Evolutionary conservation across 1,140 invertebrate species (phyloP), one percentile per base, ranked within the genome.

Genomic region (Bombus breviceps): DNA sequence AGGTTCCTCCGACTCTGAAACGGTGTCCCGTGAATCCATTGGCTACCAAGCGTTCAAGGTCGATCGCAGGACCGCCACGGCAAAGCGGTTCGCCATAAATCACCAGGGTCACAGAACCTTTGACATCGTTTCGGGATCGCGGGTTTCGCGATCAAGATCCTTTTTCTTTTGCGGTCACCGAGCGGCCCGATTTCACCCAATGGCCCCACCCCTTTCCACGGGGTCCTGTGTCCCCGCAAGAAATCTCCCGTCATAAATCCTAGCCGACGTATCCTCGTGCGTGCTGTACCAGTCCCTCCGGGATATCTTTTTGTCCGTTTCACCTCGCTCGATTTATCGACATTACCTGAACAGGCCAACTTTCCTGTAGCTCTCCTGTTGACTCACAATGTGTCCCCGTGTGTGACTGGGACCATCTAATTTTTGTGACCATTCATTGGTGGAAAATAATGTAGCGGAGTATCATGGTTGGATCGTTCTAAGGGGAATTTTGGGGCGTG

Each of bases 221-320:
- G 39, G 32, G 62, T 73, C 39, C 69, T 10, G 59, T 64, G 66
- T 78, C 86, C 28, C 5, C 83, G 81, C 86, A 86, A 92, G 88
- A 93, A 92, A 93, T 91, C 89, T 90, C 72, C 77, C 85, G 87
- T 88, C 86, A 94, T 94, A 94, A 94, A 94, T 94, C 81, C 79
- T 82, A 64, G 47, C 34, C 57, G 25, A 12, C 9, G 80, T 91
- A 90, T 92, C 88, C 92, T 83, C 91, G 88, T 89, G 91, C 89
- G 90, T 90, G 88, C 57, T 41, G 86, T 89, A 86, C 90, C 83
- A 78, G 85, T 91, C 88, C 85, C 90, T 75, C 32, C 41, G 85
- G 87, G 85, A 81, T 86, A 77, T 84, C 89, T 72, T 88, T 92
- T 91, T 90, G 90, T 89, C 79, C 88, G 90, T 93, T 93, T 92